Conservation (phyloP, 2,113 vertebrate species). For the Ceyx cyanopectus region DNA sequence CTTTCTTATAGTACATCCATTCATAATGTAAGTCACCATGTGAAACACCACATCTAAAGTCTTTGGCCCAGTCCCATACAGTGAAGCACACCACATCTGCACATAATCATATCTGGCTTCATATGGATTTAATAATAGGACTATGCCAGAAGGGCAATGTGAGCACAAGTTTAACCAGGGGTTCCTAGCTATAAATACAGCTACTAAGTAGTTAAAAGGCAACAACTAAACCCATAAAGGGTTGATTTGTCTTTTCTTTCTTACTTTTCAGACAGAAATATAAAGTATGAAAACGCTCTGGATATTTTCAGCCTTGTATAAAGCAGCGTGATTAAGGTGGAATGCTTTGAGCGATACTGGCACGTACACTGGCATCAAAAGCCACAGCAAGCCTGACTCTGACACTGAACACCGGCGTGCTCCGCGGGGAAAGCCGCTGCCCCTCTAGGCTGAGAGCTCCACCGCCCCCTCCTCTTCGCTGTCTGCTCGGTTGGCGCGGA, state of each 20-base stretch:
- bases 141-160: slow-evolving; percentile 76
- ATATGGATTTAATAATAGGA: slow-evolving; percentile 86
- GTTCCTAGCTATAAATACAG: slow-evolving; percentile 80
- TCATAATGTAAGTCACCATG: slow-evolving; percentile 82
- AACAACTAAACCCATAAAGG: slow-evolving; percentile 77
- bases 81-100: slow-evolving; percentile 81
- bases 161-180: slow-evolving; percentile 81
- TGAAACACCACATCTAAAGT: slow-evolving; percentile 82
- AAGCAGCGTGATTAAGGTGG: slow-evolving; percentile 39
- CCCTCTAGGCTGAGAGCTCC: slow-evolving; percentile 85
- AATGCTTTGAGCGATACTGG: slow-evolving; percentile 54
- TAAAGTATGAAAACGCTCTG: slow-evolving; percentile 71
- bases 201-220: slow-evolving; percentile 82
- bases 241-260: slow-evolving; percentile 56
- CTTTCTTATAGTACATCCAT: slow-evolving; percentile 81
- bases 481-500: slow-evolving; percentile 93
- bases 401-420: not conserved
- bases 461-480: slow-evolving; percentile 90
- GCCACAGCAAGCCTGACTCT: slow-evolving; percentile 55
- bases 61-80: slow-evolving; percentile 76
- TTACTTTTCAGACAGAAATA: slow-evolving; percentile 73
- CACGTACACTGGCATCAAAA: slow-evolving; percentile 46
- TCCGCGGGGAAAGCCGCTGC: not conserved
- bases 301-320: slow-evolving; percentile 51
- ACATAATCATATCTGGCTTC: slow-evolving; percentile 83